Base-by-base conservation (phyloP, 1,140 invertebrate species). In the Atta cephalotes region DNA sequence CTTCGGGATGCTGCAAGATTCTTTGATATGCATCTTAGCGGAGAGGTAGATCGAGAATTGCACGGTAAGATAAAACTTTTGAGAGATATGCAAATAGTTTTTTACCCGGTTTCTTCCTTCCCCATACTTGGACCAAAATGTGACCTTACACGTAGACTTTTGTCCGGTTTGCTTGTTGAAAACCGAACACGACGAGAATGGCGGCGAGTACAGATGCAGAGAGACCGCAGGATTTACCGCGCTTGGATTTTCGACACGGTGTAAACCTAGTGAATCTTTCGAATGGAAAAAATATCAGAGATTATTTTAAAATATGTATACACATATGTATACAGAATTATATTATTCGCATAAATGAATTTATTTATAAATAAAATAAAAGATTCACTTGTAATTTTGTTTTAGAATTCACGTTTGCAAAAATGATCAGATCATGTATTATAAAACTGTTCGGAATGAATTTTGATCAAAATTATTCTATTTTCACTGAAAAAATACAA, bases 181-280 rank as follows among this genome's bases (percentile, higher is more conserved):
- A 3, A 98, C 97, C 0, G 97, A 96, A 94, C 99, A 99, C 60
- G 96, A 95, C 68, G 97, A 96, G 94, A 99, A 99, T 1, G 99
- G 99, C 0, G 99, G 99, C 90, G 97, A 98, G 95, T 99, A 99
- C 0, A 99, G 96, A 93, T 99, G 99, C 18, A 99, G 95, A 10
- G 98, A 99, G 0, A 99, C 97, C 0, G 99, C 97, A 3, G 96
- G 96, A 90, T 99, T 97, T 0, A 97, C 96, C 92, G 99, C 97
- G 35, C 98, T 99, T 0, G 97, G 96, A 94, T 99, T 99, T 96
- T 99, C 98, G 81, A 99, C 98, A 3, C 99, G 96, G 95, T 99
- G 99, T 6, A 99, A 96, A 1, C 99, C 99, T 84, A 99, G 94
- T 0, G 97, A 97, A 95, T 99, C 99, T 99, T 93, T 10, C 39